These are phyloP conservation scores for Lordiphosa fenestrarum DNA, from an alignment of 2,888 invertebrate genomes.

Conservation along the genomic window DNA sequence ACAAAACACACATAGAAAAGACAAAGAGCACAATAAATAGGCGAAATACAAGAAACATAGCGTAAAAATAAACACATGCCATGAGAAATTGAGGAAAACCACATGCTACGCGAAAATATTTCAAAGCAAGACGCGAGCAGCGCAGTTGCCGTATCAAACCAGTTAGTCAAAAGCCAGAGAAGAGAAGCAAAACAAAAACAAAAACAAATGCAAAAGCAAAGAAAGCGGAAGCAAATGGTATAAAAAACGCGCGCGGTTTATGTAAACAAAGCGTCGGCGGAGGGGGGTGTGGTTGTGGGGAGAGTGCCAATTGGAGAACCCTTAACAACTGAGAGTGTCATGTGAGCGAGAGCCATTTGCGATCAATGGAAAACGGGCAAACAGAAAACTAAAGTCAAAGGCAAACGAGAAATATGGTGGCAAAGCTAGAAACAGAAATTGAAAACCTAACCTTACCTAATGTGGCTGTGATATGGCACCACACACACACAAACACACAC, in stretches of 20 bases:
- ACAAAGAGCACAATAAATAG: slow-evolving; percentile 55
- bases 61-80: slow-evolving; percentile 40
- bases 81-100: slow-evolving; percentile 63
- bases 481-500: slow-evolving; percentile 21
- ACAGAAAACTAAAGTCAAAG: slow-evolving; percentile 28
- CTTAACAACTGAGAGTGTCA: slow-evolving; percentile 7
- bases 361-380: slow-evolving; percentile 21
- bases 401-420: slow-evolving; percentile 33
- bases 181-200: slow-evolving; percentile 28
- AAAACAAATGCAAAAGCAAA: slow-evolving; percentile 46
- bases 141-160: slow-evolving; percentile 35
- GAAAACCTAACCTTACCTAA: slow-evolving; percentile 77
- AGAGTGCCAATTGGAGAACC: not conserved
- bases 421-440: slow-evolving; percentile 62
- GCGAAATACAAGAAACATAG: slow-evolving; percentile 34
- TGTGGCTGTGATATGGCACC: slow-evolving; percentile 61
- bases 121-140: slow-evolving; percentile 21
- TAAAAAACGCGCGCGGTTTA: slow-evolving; percentile 47
- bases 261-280: slow-evolving; percentile 58
- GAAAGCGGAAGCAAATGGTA: slow-evolving; percentile 52
- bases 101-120: slow-evolving; percentile 67
- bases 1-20: slow-evolving; percentile 48
- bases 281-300: slow-evolving; percentile 12
- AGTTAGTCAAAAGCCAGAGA: slow-evolving; percentile 43
- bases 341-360: slow-evolving; percentile 1